phyloP scores from a whole-genome alignment of 2,113 vertebrate species.

The Brachypteracias leptosomus region DNA sequence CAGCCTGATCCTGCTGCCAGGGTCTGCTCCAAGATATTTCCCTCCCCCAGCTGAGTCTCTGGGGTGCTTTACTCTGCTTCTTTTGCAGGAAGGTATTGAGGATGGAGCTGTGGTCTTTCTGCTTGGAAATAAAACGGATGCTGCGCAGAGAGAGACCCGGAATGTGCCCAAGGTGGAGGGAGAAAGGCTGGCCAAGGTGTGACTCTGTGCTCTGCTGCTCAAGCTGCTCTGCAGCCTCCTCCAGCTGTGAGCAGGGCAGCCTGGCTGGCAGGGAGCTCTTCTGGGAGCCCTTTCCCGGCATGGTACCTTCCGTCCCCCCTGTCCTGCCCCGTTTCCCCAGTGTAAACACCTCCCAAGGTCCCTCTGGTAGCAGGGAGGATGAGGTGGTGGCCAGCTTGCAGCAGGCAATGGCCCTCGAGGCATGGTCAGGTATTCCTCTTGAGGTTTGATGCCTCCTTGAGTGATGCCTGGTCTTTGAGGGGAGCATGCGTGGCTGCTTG shows the following conservation, averaged over 20 bases:
- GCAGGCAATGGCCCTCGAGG: neutral
- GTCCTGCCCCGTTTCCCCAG: neutral
- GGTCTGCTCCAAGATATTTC: neutral
- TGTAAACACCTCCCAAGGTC: neutral
- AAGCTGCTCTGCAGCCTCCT: neutral
- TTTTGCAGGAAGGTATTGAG: slow-evolving; percentile 75
- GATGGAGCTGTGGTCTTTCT: slow-evolving; percentile 79
- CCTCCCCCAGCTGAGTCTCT: neutral
- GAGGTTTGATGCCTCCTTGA: neutral
- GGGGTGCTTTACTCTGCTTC: neutral
- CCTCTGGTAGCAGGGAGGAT: neutral
- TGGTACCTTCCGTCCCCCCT: neutral
- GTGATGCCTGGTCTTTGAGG: neutral
- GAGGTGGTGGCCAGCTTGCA: neutral
- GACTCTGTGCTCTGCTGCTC: neutral
- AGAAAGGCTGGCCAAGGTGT: slow-evolving; percentile 77
- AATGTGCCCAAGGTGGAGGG: slow-evolving; percentile 72
- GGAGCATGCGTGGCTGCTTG: neutral
- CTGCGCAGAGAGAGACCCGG: slow-evolving; percentile 27
- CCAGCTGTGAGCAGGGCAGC: neutral
- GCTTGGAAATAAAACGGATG: slow-evolving; percentile 82
- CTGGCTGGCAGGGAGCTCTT: neutral
- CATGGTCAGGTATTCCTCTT: neutral
- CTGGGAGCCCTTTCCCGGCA: neutral
- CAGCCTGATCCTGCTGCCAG: neutral